A percentile compares a stretch with the other conserved stretches of the same genome.
Conservation (phyloP, 2,113 vertebrate species). For the Hippocampus barbouri region DNA sequence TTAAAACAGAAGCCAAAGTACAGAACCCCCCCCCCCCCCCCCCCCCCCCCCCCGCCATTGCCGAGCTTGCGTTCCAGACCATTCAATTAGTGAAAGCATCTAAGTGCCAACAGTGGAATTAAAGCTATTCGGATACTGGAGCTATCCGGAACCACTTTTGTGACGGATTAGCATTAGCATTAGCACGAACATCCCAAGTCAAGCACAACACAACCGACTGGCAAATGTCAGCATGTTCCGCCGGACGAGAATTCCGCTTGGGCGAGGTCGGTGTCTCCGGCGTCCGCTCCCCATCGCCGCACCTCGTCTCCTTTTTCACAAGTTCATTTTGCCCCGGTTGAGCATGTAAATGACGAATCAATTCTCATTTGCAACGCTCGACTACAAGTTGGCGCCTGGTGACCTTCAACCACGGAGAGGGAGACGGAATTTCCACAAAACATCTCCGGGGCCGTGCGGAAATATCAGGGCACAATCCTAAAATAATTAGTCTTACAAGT, state of each 20-base stretch:
- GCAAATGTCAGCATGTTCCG: constrained; percentile 85
- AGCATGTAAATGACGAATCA: constrained; percentile 99
- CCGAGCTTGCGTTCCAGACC: neutral
- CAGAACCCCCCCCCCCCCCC: no score
- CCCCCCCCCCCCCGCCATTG: neutral
- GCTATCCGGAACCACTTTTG: no score
- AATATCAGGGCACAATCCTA: constrained; percentile 46
- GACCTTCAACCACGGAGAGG: constrained; percentile 23
- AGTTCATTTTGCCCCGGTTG: constrained; percentile 98
- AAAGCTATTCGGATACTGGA: no score
- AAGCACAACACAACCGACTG: constrained; percentile 99
- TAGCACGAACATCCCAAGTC: constrained; percentile 99
- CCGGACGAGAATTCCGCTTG: constrained; percentile 91
- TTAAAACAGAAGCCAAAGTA: constrained; percentile 22
- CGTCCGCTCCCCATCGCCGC: constrained; percentile 78
- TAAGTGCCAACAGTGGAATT: no score
- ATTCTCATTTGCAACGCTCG: constrained; percentile 99
- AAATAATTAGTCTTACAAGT: neutral
- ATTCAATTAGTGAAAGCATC: no score
- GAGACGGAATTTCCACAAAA: constrained; percentile 61
- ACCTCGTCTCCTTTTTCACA: constrained; percentile 95
- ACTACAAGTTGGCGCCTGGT: constrained; percentile 88
- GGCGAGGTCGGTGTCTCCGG: constrained; percentile 96
- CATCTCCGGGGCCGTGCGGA: constrained; percentile 54
- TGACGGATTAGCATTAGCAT: constrained; percentile 76